Evolutionary conservation across 2,113 vertebrate species (phyloP).

Genomic region (Cacatua alba): DNA sequence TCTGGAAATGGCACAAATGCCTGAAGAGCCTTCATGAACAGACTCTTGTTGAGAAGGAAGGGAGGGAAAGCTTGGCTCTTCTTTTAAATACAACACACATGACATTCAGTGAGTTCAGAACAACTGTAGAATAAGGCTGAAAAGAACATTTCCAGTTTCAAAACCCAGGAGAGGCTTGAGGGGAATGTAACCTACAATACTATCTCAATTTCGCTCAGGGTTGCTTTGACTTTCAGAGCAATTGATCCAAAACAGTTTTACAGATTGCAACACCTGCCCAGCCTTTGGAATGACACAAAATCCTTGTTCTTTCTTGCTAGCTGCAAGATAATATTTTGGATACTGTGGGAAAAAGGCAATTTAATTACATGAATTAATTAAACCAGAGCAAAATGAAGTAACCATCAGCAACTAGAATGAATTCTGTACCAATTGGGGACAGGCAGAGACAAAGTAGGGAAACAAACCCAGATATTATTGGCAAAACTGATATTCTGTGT

Average conservation of each 20-base stretch:
- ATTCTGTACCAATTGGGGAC: not conserved
- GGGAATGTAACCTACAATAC: not conserved
- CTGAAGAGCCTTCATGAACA: not conserved
- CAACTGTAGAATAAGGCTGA: constrained; percentile 54
- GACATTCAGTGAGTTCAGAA: not conserved
- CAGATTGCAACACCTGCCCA: not conserved
- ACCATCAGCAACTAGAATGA: not conserved
- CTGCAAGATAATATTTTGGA: not conserved
- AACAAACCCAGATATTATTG: not conserved
- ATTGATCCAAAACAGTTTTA: not conserved
- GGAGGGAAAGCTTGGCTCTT: not conserved
- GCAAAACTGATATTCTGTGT: not conserved
- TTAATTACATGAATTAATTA: not conserved
- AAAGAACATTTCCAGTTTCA: constrained; percentile 66
- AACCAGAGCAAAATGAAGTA: not conserved
- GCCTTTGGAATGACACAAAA: not conserved
- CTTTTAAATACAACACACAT: not conserved
- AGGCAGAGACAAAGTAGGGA: not conserved
- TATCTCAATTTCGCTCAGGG: not conserved
- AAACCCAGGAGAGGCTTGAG: constrained; percentile 49
- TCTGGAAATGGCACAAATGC: not conserved
- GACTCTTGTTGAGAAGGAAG: not conserved
- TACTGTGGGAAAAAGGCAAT: not conserved
- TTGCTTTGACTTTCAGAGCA: not conserved
- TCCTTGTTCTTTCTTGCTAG: not conserved